Conservation (phyloP, 1,140 invertebrate genomes). For the Forficula auricularia region DNA sequence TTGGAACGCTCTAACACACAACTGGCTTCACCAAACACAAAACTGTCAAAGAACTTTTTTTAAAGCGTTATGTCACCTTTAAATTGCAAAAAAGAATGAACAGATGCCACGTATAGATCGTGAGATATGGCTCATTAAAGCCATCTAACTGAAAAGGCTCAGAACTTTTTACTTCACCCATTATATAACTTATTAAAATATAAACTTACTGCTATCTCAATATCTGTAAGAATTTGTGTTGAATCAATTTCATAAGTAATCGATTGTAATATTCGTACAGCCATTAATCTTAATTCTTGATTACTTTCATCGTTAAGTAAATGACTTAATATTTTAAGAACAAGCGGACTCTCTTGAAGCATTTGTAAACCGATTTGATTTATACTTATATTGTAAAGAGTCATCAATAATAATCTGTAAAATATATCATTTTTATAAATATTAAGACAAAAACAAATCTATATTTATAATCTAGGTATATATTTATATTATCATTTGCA, state of each 20-base stretch:
- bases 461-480: no score
- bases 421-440: neutral
- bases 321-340: conserved; percentile 12
- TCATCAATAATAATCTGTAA: conserved; percentile 24
- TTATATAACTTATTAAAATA: neutral
- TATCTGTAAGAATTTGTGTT: neutral
- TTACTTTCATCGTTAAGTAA: conserved; percentile 4
- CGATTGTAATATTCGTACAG: conserved; percentile 22
- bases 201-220: conserved; percentile 1
- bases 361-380: conserved; percentile 20
- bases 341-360: conserved; percentile 18
- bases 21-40: no score
- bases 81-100: no score
- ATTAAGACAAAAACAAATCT: no score
- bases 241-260: conserved; percentile 20
- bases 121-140: no score
- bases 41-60: no score
- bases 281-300: conserved; percentile 18
- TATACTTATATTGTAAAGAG: conserved; percentile 26
- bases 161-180: no score
- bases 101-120: no score
- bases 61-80: no score
- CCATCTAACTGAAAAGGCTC: no score
- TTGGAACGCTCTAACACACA: no score
- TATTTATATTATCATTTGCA: no score